Conservation (phyloP, 2,888 invertebrate genomes). For the Teleogryllus oceanicus region DNA sequence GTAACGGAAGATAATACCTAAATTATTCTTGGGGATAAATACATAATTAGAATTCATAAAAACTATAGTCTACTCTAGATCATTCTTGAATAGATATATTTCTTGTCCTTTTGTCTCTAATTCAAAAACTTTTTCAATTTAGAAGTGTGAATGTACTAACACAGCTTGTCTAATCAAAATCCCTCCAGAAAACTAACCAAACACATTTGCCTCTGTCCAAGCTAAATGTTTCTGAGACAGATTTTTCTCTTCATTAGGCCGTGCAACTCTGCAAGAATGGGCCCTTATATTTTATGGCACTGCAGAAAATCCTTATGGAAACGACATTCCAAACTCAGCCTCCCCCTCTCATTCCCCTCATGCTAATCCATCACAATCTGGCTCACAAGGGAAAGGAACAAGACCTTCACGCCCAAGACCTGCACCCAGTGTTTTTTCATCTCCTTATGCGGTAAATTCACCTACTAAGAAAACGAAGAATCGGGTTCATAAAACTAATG, state of each 20-base stretch:
- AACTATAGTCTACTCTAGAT: no score
- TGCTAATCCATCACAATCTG: neutral
- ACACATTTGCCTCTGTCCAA: no score
- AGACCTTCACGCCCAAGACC: neutral
- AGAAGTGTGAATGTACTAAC: no score
- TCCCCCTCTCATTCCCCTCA: neutral
- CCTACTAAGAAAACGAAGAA: neutral
- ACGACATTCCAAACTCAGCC: neutral
- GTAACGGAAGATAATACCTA: no score
- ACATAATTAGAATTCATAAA: no score
- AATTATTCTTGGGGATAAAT: no score
- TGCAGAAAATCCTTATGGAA: conserved; percentile 50
- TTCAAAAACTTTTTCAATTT: no score
- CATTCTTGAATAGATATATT: no score
- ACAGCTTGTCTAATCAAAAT: no score
- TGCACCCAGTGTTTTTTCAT: neutral
- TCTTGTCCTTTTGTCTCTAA: no score
- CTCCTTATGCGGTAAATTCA: neutral
- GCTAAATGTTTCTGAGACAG: neutral
- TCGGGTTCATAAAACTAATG: neutral
- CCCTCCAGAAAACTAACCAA: no score
- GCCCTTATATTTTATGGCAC: conserved; percentile 91
- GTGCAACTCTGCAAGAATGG: conserved; percentile 89
- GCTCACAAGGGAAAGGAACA: neutral
- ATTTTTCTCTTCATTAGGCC: conserved; percentile 56